These are phyloP conservation scores for Coboldia fuscipes DNA, from an alignment of 1,140 invertebrate genomes.

Conservation along the genomic window DNA sequence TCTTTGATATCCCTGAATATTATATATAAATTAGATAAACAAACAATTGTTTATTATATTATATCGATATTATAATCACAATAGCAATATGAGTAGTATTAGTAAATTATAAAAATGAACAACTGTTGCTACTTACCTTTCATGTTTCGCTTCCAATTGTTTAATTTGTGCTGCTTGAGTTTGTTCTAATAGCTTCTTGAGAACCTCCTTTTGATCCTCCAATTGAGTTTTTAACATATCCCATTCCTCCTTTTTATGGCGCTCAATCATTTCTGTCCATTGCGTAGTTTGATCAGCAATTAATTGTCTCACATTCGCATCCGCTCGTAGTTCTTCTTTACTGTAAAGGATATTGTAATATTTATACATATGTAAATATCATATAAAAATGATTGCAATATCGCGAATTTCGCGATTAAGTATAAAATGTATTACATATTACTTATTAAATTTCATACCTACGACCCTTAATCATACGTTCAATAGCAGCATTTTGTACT, in stretches of 20 bases:
- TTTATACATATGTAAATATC: background rate
- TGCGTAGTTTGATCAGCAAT: slow-evolving; percentile 80
- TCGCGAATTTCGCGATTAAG: too few relatives aligned
- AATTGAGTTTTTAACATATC: slow-evolving; percentile 62
- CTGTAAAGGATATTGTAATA: slow-evolving; percentile 23
- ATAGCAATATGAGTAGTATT: too few relatives aligned
- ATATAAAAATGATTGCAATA: too few relatives aligned
- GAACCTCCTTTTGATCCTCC: slow-evolving; percentile 61
- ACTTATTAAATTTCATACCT: slow-evolving; percentile 49
- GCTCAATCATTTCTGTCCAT: slow-evolving; percentile 78
- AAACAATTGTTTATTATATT: background rate
- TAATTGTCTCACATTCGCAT: slow-evolving; percentile 54
- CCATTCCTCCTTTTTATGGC: slow-evolving; percentile 84
- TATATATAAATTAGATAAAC: slow-evolving; percentile 3
- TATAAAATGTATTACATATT: slow-evolving; percentile 6
- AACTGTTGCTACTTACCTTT: slow-evolving; percentile 40
- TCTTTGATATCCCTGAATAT: slow-evolving; percentile 79
- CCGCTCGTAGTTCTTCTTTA: slow-evolving; percentile 57
- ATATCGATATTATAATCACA: too few relatives aligned
- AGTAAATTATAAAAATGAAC: background rate
- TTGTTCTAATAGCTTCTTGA: slow-evolving; percentile 67
- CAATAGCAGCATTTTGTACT: slow-evolving; percentile 81
- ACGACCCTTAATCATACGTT: slow-evolving; percentile 86
- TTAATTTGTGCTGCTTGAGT: slow-evolving; percentile 77
- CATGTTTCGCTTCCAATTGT: slow-evolving; percentile 72